phyloP scores from a whole-genome alignment of 2,113 vertebrate species.

The Prochilodus magdalenae region DNA sequence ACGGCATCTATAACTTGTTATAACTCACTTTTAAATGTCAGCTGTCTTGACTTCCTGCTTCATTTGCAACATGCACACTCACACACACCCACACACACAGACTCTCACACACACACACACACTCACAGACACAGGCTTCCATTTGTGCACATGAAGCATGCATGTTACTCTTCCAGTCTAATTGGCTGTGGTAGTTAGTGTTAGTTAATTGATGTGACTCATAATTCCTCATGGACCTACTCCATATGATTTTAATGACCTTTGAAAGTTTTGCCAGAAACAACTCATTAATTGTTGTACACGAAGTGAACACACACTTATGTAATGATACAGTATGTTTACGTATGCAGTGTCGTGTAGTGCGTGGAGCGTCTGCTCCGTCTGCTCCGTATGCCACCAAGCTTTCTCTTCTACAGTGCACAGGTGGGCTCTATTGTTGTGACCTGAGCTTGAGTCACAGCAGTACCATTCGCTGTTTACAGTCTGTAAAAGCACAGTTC shows the following conservation, averaged over 20 bases:
- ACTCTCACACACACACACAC: conserved; percentile 7
- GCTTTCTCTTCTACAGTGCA: neutral
- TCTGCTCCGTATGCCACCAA: neutral
- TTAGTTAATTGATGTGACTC: conserved; percentile 53
- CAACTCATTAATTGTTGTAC: conserved; percentile 47
- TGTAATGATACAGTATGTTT: conserved; percentile 11
- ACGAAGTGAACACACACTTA: conserved; percentile 8
- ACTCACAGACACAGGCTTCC: neutral
- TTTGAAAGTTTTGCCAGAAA: conserved; percentile 43
- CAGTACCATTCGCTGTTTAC: conserved; percentile 2
- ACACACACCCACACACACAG: conserved; percentile 25
- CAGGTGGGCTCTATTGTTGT: neutral
- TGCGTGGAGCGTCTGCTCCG: neutral
- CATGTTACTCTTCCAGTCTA: conserved; percentile 16
- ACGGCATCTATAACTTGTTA: conserved; percentile 34
- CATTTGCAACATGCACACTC: conserved; percentile 33
- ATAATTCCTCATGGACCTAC: conserved; percentile 45
- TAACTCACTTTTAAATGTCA: conserved; percentile 54
- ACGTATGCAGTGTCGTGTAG: neutral
- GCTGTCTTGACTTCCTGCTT: conserved; percentile 45
- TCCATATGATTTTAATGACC: conserved; percentile 45
- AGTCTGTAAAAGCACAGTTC: neutral
- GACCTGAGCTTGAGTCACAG: neutral
- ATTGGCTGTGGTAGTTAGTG: conserved; percentile 35
- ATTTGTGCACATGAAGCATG: conserved; percentile 25